Percentiles rank a stretch among this genome's conserved stretches.
Conservation (phyloP, 2,888 invertebrate genomes). For the Tillus elongatus region DNA sequence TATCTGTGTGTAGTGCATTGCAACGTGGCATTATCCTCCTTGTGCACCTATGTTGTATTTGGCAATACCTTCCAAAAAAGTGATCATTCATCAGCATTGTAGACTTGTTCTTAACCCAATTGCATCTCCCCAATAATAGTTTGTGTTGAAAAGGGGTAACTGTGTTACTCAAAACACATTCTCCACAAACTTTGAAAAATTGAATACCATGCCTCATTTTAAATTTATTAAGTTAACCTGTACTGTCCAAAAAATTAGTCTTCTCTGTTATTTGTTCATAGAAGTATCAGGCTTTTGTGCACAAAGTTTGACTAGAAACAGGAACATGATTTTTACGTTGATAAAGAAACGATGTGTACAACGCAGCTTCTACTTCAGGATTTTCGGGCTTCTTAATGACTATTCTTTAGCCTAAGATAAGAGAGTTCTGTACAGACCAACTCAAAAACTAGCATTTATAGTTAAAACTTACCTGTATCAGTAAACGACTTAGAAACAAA, state of each 20-base stretch:
- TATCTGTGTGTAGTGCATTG: too few relatives aligned
- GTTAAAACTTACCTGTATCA: too few relatives aligned
- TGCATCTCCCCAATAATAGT: too few relatives aligned
- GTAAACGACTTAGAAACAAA: too few relatives aligned
- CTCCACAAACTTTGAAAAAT: slow-evolving; percentile 19
- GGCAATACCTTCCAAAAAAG: too few relatives aligned
- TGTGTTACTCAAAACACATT: slow-evolving; percentile 19
- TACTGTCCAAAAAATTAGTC: slow-evolving; percentile 18
- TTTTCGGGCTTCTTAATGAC: slow-evolving; percentile 15
- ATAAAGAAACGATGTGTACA: slow-evolving; percentile 18
- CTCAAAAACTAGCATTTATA: too few relatives aligned
- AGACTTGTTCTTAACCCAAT: too few relatives aligned
- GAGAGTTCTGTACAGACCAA: too few relatives aligned
- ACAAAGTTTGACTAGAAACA: slow-evolving; percentile 17
- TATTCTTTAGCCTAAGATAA: slow-evolving; percentile 13
- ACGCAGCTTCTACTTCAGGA: slow-evolving; percentile 16
- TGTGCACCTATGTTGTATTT: too few relatives aligned
- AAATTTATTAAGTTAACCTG: slow-evolving; percentile 23
- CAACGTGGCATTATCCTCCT: too few relatives aligned
- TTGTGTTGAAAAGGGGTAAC: slow-evolving; percentile 15
- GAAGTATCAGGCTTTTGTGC: slow-evolving; percentile 18
- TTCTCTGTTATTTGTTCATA: slow-evolving; percentile 18
- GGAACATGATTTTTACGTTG: slow-evolving; percentile 15
- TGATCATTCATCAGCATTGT: too few relatives aligned
- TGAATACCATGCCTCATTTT: slow-evolving; percentile 19